Conservation (phyloP, 2,113 vertebrate genomes). For the Passer domesticus region DNA sequence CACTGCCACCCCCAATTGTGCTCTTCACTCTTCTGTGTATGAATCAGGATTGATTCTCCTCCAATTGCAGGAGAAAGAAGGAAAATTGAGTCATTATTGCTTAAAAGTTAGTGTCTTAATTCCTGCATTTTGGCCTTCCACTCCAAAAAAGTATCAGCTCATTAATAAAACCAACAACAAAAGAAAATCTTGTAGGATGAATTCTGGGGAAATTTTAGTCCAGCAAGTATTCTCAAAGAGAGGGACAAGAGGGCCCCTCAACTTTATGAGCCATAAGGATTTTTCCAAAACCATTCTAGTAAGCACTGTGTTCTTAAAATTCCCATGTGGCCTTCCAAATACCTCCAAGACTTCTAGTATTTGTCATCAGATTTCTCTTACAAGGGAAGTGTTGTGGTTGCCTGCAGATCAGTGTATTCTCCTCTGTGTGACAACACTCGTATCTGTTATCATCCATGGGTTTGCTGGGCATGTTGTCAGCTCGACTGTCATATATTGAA, state of each 20-base stretch:
- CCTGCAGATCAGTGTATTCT: background rate
- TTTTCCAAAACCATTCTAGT: background rate
- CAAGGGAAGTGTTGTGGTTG: background rate
- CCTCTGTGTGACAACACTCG: rapidly evolving
- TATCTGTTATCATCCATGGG: background rate
- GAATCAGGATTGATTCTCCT: background rate
- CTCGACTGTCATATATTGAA: rapidly evolving
- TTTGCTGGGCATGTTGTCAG: background rate
- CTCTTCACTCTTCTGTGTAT: background rate
- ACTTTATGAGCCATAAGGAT: background rate
- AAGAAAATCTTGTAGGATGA: background rate
- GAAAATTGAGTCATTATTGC: background rate
- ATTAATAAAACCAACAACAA: background rate
- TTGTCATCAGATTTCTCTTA: background rate
- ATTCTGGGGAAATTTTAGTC: background rate
- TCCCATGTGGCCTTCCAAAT: background rate
- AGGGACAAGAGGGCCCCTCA: background rate
- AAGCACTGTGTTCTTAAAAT: background rate
- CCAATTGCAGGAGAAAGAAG: background rate
- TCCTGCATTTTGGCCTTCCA: background rate
- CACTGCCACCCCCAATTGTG: rapidly evolving
- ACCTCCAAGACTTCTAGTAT: background rate
- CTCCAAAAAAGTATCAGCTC: background rate
- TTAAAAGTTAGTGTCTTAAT: background rate
- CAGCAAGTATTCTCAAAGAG: background rate